phyloP scores from a whole-genome alignment of 2,888 invertebrate genomes.

The Metellina segmentata region DNA sequence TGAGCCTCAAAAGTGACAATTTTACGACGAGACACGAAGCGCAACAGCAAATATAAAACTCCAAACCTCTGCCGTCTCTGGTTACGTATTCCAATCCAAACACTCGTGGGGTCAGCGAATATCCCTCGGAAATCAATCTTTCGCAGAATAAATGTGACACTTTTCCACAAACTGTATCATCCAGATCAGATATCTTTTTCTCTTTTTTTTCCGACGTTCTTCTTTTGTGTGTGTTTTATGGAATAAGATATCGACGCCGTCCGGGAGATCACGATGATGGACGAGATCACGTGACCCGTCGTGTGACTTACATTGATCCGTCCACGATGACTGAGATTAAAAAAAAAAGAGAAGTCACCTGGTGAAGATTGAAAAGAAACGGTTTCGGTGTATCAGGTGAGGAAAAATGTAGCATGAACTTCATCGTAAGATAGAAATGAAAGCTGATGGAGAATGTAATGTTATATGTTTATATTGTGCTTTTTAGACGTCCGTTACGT shows the following conservation, averaged over 20 bases:
- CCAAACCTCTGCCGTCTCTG: not conserved
- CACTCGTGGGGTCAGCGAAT: not conserved
- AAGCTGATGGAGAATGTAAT: too few relatives aligned
- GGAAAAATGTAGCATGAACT: too few relatives aligned
- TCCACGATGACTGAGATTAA: constrained; percentile 19
- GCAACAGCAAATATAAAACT: not conserved
- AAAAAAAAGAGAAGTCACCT: not conserved
- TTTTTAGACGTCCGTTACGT: too few relatives aligned
- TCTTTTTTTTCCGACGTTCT: not conserved
- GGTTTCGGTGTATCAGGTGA: not conserved
- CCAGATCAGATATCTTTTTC: constrained; percentile 3
- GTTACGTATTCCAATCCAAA: constrained; percentile 5
- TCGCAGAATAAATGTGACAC: constrained; percentile 22
- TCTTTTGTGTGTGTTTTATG: not conserved
- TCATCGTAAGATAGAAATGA: too few relatives aligned
- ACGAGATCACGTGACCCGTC: constrained; percentile 40
- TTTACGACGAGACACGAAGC: not conserved
- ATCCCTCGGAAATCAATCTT: constrained; percentile 27
- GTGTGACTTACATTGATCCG: constrained; percentile 31
- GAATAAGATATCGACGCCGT: constrained; percentile 16
- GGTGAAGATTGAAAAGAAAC: not conserved
- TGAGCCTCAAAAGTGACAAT: not conserved
- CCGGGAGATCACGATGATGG: constrained; percentile 14
- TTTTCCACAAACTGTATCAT: constrained; percentile 26
- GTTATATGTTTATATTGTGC: too few relatives aligned